These are phyloP conservation scores for Hypomecis punctinalis DNA, from an alignment of 2,888 invertebrate species.

Conservation along the genomic window DNA sequence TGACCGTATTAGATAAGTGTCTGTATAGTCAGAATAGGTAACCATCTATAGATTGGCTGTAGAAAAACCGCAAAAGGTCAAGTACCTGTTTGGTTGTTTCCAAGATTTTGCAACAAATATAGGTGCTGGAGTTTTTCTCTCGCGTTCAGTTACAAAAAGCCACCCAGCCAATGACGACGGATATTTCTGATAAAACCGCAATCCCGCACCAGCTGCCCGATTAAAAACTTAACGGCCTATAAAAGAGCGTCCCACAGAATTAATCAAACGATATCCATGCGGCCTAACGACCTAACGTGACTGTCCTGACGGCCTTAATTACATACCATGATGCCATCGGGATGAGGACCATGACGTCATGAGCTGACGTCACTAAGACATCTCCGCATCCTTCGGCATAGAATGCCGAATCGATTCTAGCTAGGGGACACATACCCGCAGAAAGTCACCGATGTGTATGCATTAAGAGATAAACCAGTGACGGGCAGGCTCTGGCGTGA, in stretches of 20 bases:
- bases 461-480: constrained; percentile 65
- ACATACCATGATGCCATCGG: constrained; percentile 58
- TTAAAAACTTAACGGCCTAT: constrained; percentile 19
- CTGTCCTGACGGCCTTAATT: constrained; percentile 48
- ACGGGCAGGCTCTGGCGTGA: constrained; percentile 55
- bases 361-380: constrained; percentile 74
- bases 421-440: constrained; percentile 51
- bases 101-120: too few relatives aligned
- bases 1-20: too few relatives aligned
- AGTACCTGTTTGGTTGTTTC: too few relatives aligned
- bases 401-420: constrained; percentile 62
- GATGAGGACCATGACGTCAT: constrained; percentile 73
- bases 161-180: not conserved
- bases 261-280: constrained; percentile 38
- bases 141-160: too few relatives aligned
- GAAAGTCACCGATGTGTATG: constrained; percentile 56
- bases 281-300: constrained; percentile 35
- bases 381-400: constrained; percentile 64
- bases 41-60: too few relatives aligned
- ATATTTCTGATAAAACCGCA: constrained; percentile 19
- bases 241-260: constrained; percentile 23
- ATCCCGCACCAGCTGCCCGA: constrained; percentile 22
- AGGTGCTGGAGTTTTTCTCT: too few relatives aligned
- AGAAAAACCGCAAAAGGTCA: too few relatives aligned
- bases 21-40: too few relatives aligned